Evolutionary conservation across 92 coral and sea anemone genomes (phyloP).

Genomic region (Zoanthus gigantus): DNA sequence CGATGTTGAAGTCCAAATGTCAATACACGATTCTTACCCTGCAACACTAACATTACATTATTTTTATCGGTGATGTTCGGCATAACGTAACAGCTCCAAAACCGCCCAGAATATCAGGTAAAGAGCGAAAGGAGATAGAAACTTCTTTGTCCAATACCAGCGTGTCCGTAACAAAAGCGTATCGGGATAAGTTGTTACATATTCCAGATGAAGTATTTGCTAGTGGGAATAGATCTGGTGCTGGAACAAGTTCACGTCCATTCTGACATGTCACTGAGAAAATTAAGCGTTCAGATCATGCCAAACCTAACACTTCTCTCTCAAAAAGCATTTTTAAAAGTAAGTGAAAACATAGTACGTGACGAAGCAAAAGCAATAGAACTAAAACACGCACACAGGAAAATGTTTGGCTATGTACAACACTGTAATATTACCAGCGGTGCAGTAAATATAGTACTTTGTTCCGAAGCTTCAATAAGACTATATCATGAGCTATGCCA

Average conservation of each 20-base stretch:
- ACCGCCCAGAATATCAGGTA: conserved; percentile 18
- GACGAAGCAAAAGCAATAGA: conserved; percentile 20
- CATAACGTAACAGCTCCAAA: conserved; percentile 37
- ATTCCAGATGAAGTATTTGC: conserved; percentile 19
- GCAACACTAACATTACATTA: not conserved
- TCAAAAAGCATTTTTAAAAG: conserved; percentile 19
- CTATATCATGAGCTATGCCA: conserved; percentile 41
- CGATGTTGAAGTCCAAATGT: conserved; percentile 25
- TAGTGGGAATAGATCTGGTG: conserved; percentile 38
- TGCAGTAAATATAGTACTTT: conserved; percentile 39
- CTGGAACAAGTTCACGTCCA: conserved; percentile 10
- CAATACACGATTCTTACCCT: conserved; percentile 14
- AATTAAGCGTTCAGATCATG: not conserved
- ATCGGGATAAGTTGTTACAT: conserved; percentile 18
- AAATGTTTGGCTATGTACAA: conserved; percentile 23
- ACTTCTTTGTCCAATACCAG: not conserved
- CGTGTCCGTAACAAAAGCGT: conserved; percentile 18
- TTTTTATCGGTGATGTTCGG: conserved; percentile 28
- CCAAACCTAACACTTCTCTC: not conserved
- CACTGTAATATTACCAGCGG: conserved; percentile 1
- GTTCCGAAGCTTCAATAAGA: conserved; percentile 48
- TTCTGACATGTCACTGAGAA: conserved; percentile 21
- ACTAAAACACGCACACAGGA: conserved; percentile 9
- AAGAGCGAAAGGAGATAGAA: not conserved
- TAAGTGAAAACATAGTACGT: not conserved